Percentiles rank a stretch among this genome's conserved stretches.
phyloP scores from a whole-genome alignment of 1,140 invertebrate species.

The Anastatus disparis region DNA sequence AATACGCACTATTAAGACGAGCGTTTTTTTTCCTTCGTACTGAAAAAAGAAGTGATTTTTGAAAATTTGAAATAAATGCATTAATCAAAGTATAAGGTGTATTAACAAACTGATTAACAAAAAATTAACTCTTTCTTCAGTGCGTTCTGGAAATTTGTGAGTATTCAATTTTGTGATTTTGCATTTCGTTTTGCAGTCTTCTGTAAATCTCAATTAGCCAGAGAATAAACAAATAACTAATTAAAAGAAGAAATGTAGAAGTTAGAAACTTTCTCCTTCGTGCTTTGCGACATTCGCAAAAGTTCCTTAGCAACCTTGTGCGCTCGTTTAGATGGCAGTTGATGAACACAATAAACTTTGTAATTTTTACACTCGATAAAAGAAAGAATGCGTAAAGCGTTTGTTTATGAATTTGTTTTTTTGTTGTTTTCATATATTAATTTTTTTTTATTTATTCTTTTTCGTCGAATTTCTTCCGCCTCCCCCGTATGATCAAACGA shows the following conservation, averaged over 20 bases:
- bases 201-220: too few relatives aligned
- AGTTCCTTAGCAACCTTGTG: constrained; percentile 30
- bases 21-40: not conserved
- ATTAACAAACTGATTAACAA: too few relatives aligned
- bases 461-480: constrained; percentile 32
- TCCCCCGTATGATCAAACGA: constrained; percentile 13
- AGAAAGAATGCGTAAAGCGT: constrained; percentile 14
- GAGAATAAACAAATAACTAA: too few relatives aligned
- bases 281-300: constrained; percentile 32
- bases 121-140: too few relatives aligned
- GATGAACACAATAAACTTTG: constrained; percentile 21
- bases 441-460: constrained; percentile 26
- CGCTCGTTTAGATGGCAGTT: not conserved
- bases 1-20: not conserved
- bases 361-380: constrained; percentile 34
- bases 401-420: constrained; percentile 31
- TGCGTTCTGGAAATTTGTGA: too few relatives aligned
- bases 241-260: too few relatives aligned
- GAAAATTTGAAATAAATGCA: too few relatives aligned
- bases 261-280: not conserved
- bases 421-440: constrained; percentile 33
- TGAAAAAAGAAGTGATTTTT: not conserved
- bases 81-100: too few relatives aligned
- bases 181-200: too few relatives aligned
- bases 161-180: too few relatives aligned